Evolutionary conservation across 2,797 vertebrate species (phyloP).

Genomic region (Poecilia velifera): DNA sequence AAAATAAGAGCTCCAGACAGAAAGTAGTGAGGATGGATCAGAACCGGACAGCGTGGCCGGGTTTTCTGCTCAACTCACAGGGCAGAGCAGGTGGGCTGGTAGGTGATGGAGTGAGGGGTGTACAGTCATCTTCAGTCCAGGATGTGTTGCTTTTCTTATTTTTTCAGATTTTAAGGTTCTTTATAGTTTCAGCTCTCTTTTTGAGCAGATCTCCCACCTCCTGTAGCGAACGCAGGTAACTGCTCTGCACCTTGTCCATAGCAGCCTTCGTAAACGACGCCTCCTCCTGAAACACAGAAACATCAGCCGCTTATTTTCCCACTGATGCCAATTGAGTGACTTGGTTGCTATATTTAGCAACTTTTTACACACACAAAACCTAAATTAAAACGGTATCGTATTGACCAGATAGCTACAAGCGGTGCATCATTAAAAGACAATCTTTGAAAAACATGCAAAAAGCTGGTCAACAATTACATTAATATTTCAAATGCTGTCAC

Average conservation of each 20-base stretch:
- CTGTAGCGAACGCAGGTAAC: constrained; percentile 94
- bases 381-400: neutral
- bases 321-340: neutral
- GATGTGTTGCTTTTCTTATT: constrained; percentile 7
- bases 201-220: constrained; percentile 93
- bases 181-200: constrained; percentile 93
- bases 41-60: neutral
- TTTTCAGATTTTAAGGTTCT: constrained; percentile 92
- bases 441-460: neutral
- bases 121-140: constrained; percentile 77
- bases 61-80: constrained; percentile 6
- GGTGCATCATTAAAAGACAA: neutral
- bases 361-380: neutral
- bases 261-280: constrained; percentile 87
- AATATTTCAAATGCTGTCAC: neutral
- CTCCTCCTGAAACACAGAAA: constrained; percentile 83
- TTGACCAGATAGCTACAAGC: neutral
- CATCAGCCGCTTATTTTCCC: neutral
- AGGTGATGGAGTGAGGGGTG: constrained; percentile 1
- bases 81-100: constrained; percentile 37
- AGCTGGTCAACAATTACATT: neutral
- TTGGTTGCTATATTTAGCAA: neutral
- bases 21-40: constrained; percentile 26
- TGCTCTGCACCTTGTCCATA: constrained; percentile 94
- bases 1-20: constrained; percentile 50